phyloP scores from a whole-genome alignment of 2,888 invertebrate species.

The Parnassius orleans region DNA sequence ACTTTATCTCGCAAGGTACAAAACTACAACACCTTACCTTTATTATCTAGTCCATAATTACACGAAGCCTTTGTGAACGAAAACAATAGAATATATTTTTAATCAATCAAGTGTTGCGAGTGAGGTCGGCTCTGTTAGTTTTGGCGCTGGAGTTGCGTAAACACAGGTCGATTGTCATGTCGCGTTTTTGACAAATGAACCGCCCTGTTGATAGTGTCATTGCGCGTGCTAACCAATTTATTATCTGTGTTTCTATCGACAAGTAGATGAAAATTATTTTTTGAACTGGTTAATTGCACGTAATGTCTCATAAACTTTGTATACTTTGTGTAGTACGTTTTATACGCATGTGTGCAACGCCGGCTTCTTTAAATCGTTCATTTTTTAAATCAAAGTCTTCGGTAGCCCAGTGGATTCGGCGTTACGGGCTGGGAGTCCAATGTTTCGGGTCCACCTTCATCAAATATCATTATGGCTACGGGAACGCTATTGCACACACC shows the following conservation, averaged over 20 bases:
- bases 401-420: no score
- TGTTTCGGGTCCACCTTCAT: no score
- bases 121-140: conserved; percentile 47
- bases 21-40: neutral
- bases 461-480: no score
- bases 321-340: no score
- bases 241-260: conserved; percentile 4
- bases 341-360: no score
- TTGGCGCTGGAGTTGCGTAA: conserved; percentile 48
- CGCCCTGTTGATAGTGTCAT: conserved; percentile 35
- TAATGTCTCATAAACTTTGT: no score
- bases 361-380: no score
- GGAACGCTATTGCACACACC: no score
- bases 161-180: conserved; percentile 33
- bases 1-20: no score
- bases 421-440: no score
- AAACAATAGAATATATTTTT: conserved; percentile 69
- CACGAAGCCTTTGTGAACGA: conserved; percentile 49
- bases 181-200: conserved; percentile 42
- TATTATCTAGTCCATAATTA: conserved; percentile 54
- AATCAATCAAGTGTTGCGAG: conserved; percentile 61
- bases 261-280: neutral
- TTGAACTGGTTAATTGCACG: no score
- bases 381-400: no score
- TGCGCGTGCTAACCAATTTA: neutral